Percentiles rank a stretch among this genome's conserved stretches.
Evolutionary conservation across 1,140 invertebrate genomes (phyloP).

Genomic region (Hestina assimilis): DNA sequence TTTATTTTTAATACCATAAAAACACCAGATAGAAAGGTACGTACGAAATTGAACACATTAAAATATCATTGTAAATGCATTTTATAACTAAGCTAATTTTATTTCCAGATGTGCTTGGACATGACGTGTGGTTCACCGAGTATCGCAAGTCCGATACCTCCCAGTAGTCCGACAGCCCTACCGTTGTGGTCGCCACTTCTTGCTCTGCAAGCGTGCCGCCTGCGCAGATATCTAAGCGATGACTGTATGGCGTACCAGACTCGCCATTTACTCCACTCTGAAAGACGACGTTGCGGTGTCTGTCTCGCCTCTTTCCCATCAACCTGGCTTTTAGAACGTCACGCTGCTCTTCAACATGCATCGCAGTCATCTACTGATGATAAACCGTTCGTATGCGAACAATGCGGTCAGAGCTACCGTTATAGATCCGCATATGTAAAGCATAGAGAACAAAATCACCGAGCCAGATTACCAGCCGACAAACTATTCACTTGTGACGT

Average conservation of each 20-base stretch:
- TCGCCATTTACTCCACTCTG: slow-evolving; percentile 67
- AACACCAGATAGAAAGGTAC: slow-evolving; percentile 31
- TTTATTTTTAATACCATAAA: slow-evolving; percentile 39
- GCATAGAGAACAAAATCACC: slow-evolving; percentile 92
- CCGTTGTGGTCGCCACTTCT: slow-evolving; percentile 76
- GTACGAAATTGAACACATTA: slow-evolving; percentile 16
- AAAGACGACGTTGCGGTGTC: slow-evolving; percentile 85
- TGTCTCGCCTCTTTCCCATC: slow-evolving; percentile 91
- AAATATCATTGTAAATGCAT: background rate
- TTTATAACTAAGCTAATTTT: background rate
- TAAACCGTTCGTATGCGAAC: slow-evolving; percentile 94
- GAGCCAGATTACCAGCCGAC: slow-evolving; percentile 89
- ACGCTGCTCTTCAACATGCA: slow-evolving; percentile 87
- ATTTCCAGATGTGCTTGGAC: slow-evolving; percentile 68
- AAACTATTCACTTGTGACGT: slow-evolving; percentile 94
- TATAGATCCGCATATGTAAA: slow-evolving; percentile 93
- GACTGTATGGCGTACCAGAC: slow-evolving; percentile 68
- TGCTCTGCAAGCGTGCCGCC: slow-evolving; percentile 69
- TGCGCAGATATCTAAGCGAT: slow-evolving; percentile 76
- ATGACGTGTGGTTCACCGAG: slow-evolving; percentile 59
- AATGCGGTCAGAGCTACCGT: slow-evolving; percentile 93
- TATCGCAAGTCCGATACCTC: slow-evolving; percentile 70
- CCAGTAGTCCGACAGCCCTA: slow-evolving; percentile 78
- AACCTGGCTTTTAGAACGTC: slow-evolving; percentile 88
- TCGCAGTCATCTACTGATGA: slow-evolving; percentile 82